phyloP scores from a whole-genome alignment of 2,888 invertebrate genomes.

The Tricholauxania praeusta region DNA sequence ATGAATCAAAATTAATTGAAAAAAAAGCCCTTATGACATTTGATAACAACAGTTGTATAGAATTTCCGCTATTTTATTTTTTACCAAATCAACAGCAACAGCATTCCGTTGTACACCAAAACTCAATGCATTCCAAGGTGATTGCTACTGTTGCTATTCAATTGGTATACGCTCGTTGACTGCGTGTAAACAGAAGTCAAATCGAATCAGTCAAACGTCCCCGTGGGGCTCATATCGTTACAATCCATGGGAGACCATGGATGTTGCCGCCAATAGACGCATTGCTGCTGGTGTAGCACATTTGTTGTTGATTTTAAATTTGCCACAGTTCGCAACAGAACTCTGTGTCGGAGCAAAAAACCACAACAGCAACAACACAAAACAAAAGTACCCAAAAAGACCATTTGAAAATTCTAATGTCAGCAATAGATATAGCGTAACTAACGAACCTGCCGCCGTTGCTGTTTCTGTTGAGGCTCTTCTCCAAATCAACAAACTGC shows the following conservation, averaged over 20 bases:
- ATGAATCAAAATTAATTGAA: too few species aligned
- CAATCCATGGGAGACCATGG: background rate
- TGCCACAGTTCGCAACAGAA: slow-evolving; percentile 9
- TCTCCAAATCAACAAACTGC: too few species aligned
- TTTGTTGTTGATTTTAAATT: slow-evolving; percentile 24
- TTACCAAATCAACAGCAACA: background rate
- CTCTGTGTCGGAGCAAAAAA: background rate
- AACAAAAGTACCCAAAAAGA: slow-evolving; percentile 9
- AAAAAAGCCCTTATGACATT: too few species aligned
- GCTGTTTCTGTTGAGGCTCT: background rate
- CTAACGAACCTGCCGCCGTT: background rate
- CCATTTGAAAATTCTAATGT: slow-evolving; percentile 37
- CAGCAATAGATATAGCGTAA: slow-evolving; percentile 8
- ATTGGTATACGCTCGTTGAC: background rate
- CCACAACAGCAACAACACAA: slow-evolving; percentile 15
- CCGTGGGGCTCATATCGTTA: slow-evolving; percentile 45
- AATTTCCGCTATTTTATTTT: too few species aligned
- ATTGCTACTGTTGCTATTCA: too few species aligned
- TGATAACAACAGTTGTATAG: too few species aligned
- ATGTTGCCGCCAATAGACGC: background rate
- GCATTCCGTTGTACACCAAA: background rate
- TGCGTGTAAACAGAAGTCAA: slow-evolving; percentile 49
- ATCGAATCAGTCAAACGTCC: slow-evolving; percentile 49
- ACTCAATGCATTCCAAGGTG: background rate
- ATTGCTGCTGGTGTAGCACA: background rate